Conservation (phyloP, 2,113 vertebrate genomes). For the Cynocephalus volans region DNA sequence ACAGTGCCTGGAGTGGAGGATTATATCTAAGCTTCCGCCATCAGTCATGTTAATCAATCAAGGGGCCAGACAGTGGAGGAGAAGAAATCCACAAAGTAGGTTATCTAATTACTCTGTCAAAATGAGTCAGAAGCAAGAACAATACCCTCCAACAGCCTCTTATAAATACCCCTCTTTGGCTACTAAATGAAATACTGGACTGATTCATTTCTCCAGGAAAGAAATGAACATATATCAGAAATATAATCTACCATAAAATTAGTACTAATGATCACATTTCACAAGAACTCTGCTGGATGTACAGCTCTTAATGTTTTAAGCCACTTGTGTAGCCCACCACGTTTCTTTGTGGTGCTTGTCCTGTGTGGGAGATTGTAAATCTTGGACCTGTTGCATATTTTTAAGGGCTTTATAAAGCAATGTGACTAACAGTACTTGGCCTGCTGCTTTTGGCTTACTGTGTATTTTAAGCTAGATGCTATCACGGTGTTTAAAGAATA, state of each 20-base stretch:
- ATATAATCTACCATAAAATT: constrained; percentile 77
- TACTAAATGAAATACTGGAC: constrained; percentile 75
- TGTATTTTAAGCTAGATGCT: constrained; percentile 74
- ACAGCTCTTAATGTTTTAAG: constrained; percentile 72
- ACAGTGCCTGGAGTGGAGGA: constrained; percentile 3
- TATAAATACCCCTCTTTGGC: constrained; percentile 63
- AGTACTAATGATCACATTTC: constrained; percentile 64
- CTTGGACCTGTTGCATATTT: constrained; percentile 79
- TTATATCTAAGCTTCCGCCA: constrained; percentile 54
- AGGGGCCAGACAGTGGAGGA: constrained; percentile 50
- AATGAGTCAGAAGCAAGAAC: constrained; percentile 51
- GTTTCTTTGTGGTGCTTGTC: constrained; percentile 79
- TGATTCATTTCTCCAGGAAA: constrained; percentile 79
- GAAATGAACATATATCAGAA: constrained; percentile 68
- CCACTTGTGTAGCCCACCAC: constrained; percentile 75
- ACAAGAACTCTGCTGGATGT: constrained; percentile 70
- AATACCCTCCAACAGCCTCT: neutral
- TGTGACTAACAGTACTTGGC: constrained; percentile 77
- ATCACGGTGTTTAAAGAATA: constrained; percentile 51
- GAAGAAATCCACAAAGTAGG: constrained; percentile 43
- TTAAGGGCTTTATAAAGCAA: constrained; percentile 84
- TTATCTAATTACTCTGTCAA: neutral
- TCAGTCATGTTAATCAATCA: neutral
- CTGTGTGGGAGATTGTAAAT: constrained; percentile 77
- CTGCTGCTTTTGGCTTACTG: constrained; percentile 79